Evolutionary conservation across 2,113 vertebrate genomes (phyloP), one percentile per base, ranked within the genome.

Genomic region (Ammodytes marinus): DNA sequence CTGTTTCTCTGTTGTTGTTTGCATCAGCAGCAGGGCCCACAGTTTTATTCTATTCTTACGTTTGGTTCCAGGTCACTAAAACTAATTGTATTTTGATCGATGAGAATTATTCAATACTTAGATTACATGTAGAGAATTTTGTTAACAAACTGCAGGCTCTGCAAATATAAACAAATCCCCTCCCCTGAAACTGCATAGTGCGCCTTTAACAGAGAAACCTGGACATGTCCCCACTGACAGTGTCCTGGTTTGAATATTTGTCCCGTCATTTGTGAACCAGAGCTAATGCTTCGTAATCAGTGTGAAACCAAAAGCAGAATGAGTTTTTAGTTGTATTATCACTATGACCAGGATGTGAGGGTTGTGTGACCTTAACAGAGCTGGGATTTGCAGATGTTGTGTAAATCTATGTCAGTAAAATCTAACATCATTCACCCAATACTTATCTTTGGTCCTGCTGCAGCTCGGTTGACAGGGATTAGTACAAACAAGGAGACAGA

Each of bases 221-320:
- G 68, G 50, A 69, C 17, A 45, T 0, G 60, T 69, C 40, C 4
- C 74, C 10, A 4, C 55, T 52, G 65, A 43, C 5, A 6, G 10
- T 4, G 64, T 43, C 83, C 77, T 66, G 47, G 6, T 71, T 76
- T n/a, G 69, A 64, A 5, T 52, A 74, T 66, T 47, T 73, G 69
- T 78, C 63, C 1, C 14, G 40, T 74, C 75, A 83, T 43, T 37
- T 10, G 3, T 67, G 69, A 61, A 60, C 7, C 54, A 17, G 60
- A 13, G 6, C 55, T 74, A 47, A 0, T 64, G 77, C 47, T 74
- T 74, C 59, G 11, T 40, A 10, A 53, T 68, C 50, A 43, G 14
- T 39, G 10, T 13, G 8, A 40, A 49, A 50, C 35, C 3, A 37
- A 40, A 47, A 57, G 39, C 58, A 6, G 35, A 9, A 6, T 1